These are phyloP conservation scores for Drosophila virilis DNA, from an alignment of 1,140 invertebrate species.

Conservation along the genomic window DNA sequence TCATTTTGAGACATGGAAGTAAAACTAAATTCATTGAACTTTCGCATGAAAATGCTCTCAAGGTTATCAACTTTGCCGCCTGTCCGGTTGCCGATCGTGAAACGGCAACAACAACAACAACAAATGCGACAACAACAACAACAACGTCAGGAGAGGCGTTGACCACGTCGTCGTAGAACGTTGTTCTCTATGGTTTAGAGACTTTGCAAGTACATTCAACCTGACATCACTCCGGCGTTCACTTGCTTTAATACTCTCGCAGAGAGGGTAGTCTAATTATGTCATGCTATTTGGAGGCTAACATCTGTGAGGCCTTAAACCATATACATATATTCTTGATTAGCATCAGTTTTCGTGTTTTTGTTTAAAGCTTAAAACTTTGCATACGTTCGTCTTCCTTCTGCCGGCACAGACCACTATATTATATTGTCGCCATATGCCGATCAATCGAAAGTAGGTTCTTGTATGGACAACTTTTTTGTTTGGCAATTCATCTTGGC, in stretches of 20 bases:
- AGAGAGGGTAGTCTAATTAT: too few relatives aligned
- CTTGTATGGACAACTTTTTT: too few relatives aligned
- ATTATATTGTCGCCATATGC: too few relatives aligned
- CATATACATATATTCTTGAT: too few relatives aligned
- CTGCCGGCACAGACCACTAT: too few relatives aligned
- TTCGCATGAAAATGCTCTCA: slow-evolving; percentile 84
- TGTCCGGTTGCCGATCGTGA: slow-evolving; percentile 68
- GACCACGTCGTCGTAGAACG: slow-evolving; percentile 25
- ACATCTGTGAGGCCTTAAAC: too few relatives aligned
- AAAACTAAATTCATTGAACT: slow-evolving; percentile 84
- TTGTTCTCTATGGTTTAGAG: slow-evolving; percentile 74
- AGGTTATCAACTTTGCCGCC: slow-evolving; percentile 83
- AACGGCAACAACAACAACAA: slow-evolving; percentile 42
- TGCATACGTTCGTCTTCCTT: too few relatives aligned
- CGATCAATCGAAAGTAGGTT: too few relatives aligned
- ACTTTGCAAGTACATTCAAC: slow-evolving; percentile 71
- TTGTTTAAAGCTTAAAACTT: too few relatives aligned
- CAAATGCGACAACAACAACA: background rate
- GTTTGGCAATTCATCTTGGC: too few relatives aligned
- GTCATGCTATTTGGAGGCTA: too few relatives aligned
- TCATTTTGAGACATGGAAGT: slow-evolving; percentile 72
- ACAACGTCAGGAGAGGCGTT: slow-evolving; percentile 10
- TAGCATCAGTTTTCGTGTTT: too few relatives aligned
- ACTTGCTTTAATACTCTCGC: slow-evolving; percentile 33
- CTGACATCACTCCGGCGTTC: slow-evolving; percentile 39